These are phyloP conservation scores for Hydrocynus forskahlii DNA, from an alignment of 2,797 vertebrate species.

Conservation along the genomic window DNA sequence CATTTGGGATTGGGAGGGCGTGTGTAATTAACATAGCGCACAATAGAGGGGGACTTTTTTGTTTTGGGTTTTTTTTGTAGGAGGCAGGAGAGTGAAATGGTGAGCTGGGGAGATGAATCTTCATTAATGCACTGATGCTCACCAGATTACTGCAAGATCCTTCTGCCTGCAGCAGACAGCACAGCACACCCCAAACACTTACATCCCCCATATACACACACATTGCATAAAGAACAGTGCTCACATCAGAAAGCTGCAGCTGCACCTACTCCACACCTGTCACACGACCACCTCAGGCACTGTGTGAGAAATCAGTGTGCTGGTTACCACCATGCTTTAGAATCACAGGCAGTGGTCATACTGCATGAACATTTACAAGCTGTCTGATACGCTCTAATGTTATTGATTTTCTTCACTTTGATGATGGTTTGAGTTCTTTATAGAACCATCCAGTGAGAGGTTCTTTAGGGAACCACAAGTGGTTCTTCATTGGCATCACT, in stretches of 20 bases:
- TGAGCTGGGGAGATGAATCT: constrained; percentile 54
- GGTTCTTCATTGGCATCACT: no score
- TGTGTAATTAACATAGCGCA: constrained; percentile 58
- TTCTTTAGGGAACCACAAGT: no score
- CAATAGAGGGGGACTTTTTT: constrained; percentile 52
- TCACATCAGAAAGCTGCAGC: constrained; percentile 41
- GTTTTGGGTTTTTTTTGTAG: not conserved
- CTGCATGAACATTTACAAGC: not conserved
- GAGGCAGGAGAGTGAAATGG: constrained; percentile 47
- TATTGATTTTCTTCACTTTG: not conserved
- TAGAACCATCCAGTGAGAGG: no score
- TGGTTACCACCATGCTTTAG: not conserved
- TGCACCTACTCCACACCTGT: constrained; percentile 28
- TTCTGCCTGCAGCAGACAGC: constrained; percentile 48
- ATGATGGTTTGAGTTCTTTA: no score
- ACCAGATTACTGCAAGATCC: constrained; percentile 36
- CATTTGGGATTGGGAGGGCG: constrained; percentile 45
- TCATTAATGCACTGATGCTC: constrained; percentile 50
- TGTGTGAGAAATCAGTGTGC: constrained; percentile 30
- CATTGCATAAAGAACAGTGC: constrained; percentile 39
- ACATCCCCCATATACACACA: constrained; percentile 23
- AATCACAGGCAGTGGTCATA: not conserved
- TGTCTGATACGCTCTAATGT: not conserved
- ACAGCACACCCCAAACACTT: not conserved
- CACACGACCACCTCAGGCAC: constrained; percentile 35